phyloP scores from a whole-genome alignment of 2,113 vertebrate species.

The Mirza zaza region DNA sequence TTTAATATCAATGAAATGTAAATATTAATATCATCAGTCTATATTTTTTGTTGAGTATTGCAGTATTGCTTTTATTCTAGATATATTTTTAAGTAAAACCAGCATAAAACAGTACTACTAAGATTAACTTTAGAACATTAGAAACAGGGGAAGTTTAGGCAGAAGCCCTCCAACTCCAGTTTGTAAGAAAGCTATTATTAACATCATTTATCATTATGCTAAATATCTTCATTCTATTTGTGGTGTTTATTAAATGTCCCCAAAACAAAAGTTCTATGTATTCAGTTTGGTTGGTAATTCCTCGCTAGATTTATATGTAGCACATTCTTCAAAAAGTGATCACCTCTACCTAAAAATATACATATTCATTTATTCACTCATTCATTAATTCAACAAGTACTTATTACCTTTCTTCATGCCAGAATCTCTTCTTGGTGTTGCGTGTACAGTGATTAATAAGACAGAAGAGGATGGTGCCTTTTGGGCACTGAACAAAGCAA shows the following conservation, averaged over 20 bases:
- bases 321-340: conserved; percentile 35
- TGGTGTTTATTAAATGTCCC: not conserved
- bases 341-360: not conserved
- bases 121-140: conserved; percentile 24
- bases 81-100: no score
- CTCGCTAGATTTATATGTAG: not conserved
- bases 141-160: conserved; percentile 18
- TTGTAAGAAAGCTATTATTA: not conserved
- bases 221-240: not conserved
- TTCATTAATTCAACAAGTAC: not conserved
- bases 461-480: not conserved
- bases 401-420: not conserved
- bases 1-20: conserved; percentile 36
- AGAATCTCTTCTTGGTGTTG: not conserved
- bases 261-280: not conserved
- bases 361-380: conserved; percentile 19
- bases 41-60: no score
- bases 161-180: not conserved
- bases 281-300: conserved; percentile 36
- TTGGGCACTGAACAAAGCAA: conserved; percentile 22
- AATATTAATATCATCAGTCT: conserved; percentile 2
- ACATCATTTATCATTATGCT: not conserved
- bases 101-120: no score
- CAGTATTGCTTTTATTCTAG: no score
- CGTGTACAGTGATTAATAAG: not conserved